phyloP scores from a whole-genome alignment of 1,140 invertebrate species.

The Trichonephila inaurata region DNA sequence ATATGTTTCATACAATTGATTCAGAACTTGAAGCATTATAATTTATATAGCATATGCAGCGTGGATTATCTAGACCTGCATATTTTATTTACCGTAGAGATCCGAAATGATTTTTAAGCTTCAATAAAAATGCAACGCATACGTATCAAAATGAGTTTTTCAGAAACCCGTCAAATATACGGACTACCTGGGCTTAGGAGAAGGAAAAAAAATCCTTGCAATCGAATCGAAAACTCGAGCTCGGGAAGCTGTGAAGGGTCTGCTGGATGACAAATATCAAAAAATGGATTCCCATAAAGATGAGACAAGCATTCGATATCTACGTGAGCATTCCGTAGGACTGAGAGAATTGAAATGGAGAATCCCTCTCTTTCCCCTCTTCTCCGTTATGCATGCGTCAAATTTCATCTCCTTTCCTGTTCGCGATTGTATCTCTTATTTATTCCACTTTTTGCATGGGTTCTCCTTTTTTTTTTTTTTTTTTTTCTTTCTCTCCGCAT shows the following conservation, averaged over 20 bases:
- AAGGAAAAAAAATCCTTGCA: not conserved
- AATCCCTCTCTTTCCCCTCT: not conserved
- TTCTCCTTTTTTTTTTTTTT: not conserved
- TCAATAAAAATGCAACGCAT: not conserved
- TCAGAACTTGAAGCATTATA: too few relatives aligned
- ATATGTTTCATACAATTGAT: too few relatives aligned
- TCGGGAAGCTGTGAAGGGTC: not conserved
- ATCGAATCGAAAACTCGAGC: not conserved
- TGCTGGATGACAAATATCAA: not conserved
- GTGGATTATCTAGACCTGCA: too few relatives aligned
- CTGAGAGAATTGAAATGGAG: conserved; percentile 24
- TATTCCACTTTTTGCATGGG: not conserved
- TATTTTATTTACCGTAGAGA: too few relatives aligned
- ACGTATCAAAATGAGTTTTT: not conserved
- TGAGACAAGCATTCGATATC: conserved; percentile 15
- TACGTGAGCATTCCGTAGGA: not conserved
- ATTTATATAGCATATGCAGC: too few relatives aligned
- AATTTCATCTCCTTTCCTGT: not conserved
- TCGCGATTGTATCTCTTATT: conserved; percentile 15
- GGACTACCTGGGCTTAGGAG: not conserved
- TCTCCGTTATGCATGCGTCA: not conserved
- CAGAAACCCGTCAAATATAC: not conserved
- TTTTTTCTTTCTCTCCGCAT: not conserved
- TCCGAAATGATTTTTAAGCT: not conserved
- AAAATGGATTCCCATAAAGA: conserved; percentile 16